phyloP scores from a whole-genome alignment of 2,888 invertebrate genomes.

The Drosophila anomelani region DNA sequence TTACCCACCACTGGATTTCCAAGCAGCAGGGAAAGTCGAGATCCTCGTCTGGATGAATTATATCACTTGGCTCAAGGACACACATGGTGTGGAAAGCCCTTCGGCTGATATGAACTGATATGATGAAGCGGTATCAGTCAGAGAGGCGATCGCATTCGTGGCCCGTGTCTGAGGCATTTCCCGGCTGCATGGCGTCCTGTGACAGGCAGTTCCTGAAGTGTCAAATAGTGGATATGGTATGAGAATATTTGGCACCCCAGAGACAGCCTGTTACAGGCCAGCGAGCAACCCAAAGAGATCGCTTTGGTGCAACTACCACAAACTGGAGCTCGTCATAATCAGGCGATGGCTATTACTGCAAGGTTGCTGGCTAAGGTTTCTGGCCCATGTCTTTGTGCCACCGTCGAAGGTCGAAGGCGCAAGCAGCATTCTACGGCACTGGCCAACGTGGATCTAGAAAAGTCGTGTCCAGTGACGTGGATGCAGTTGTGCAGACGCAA shows the following conservation, averaged over 20 bases:
- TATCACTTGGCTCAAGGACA: too few species aligned
- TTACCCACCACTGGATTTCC: too few species aligned
- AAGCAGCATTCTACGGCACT: constrained; percentile 45
- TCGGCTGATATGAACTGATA: constrained; percentile 16
- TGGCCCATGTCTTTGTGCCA: background rate
- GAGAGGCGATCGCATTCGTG: constrained; percentile 2
- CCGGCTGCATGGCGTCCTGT: constrained; percentile 9
- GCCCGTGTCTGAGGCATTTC: background rate
- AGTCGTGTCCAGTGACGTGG: constrained; percentile 58
- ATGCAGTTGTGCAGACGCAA: constrained; percentile 43
- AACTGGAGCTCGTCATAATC: constrained; percentile 52
- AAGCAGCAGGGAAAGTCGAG: too few species aligned
- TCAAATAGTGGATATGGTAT: constrained; percentile 50
- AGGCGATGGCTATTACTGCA: constrained; percentile 42
- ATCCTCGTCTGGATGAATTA: too few species aligned
- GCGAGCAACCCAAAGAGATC: constrained; percentile 9
- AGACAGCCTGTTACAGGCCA: constrained; percentile 47
- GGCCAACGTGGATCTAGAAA: constrained; percentile 19
- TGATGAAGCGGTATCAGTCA: constrained; percentile 44
- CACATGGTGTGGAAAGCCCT: constrained; percentile 34
- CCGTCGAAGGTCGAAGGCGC: constrained; percentile 10
- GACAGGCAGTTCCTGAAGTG: constrained; percentile 58
- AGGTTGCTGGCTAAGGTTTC: constrained; percentile 35
- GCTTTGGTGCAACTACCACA: constrained; percentile 27
- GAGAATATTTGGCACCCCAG: constrained; percentile 60